A percentile compares a stretch with the other conserved stretches of the same genome.
These are phyloP conservation scores for Orbicella faveolata DNA, from an alignment of 64 coral and sea anemone genomes.

Conservation along the genomic window DNA sequence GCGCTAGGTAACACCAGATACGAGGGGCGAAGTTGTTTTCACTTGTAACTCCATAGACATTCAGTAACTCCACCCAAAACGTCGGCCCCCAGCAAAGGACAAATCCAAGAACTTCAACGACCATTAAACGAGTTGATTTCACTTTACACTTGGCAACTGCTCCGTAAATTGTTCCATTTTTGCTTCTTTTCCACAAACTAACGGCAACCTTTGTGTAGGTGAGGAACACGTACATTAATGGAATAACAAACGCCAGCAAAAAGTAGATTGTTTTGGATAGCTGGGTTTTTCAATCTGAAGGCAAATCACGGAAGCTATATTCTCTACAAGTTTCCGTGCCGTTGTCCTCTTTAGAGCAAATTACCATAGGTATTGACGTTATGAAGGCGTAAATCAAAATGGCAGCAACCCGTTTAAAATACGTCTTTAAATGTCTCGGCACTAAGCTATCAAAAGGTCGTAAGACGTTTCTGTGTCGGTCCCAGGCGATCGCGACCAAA, in stretches of 20 bases:
- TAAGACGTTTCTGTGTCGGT: too few relatives aligned
- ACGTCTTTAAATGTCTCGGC: background rate
- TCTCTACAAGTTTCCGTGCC: too few relatives aligned
- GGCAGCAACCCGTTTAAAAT: background rate
- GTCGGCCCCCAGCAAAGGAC: background rate
- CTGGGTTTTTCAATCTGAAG: background rate
- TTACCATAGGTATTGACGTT: too few relatives aligned
- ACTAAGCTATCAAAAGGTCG: background rate
- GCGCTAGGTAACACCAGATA: too few relatives aligned
- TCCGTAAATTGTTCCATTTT: background rate
- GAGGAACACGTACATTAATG: background rate
- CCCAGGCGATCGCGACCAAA: too few relatives aligned
- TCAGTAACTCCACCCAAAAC: background rate
- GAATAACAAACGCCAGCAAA: background rate
- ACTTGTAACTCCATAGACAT: background rate
- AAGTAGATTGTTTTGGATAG: background rate
- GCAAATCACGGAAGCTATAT: too few relatives aligned
- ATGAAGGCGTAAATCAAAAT: too few relatives aligned
- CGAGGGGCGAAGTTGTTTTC: too few relatives aligned
- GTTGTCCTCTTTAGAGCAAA: too few relatives aligned
- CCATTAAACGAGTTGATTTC: constrained; percentile 23
- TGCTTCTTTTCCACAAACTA: constrained; percentile 1
- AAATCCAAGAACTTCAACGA: background rate
- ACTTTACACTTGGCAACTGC: constrained; percentile 21
- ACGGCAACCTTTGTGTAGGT: constrained; percentile 15